phyloP scores from a whole-genome alignment of 2,113 vertebrate species.

The Peromyscus leucopus region DNA sequence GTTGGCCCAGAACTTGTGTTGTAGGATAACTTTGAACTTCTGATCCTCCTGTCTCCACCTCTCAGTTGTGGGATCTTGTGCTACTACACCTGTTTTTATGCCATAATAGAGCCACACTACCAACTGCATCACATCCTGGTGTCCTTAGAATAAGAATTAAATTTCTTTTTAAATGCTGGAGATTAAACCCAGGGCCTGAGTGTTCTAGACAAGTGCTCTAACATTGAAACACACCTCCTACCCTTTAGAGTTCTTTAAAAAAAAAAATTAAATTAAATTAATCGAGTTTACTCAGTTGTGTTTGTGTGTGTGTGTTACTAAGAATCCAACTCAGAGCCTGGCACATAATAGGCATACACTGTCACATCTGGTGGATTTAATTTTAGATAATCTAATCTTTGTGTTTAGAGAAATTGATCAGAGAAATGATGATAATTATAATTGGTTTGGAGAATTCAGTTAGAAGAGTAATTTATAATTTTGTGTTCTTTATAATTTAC shows the following conservation, averaged over 20 bases:
- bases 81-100: neutral
- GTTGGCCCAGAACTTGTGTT: neutral
- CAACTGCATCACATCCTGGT: neutral
- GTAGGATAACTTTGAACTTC: neutral
- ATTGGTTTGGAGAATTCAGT: constrained; percentile 59
- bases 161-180: neutral
- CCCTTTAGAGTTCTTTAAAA: neutral
- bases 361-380: constrained; percentile 30
- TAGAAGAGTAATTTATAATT: constrained; percentile 69
- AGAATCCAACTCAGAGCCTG: neutral
- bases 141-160: neutral
- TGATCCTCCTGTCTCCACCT: neutral
- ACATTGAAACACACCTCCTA: too few species aligned
- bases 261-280: neutral
- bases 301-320: neutral
- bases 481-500: constrained; percentile 67
- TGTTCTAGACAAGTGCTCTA: neutral
- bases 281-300: neutral
- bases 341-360: neutral
- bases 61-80: neutral
- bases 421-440: constrained; percentile 55
- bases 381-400: constrained; percentile 66
- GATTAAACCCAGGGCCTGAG: neutral
- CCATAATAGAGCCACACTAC: too few species aligned
- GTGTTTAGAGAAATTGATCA: constrained; percentile 55